Base-by-base conservation (phyloP, 2,113 vertebrate species). In the Penelope pileata region DNA sequence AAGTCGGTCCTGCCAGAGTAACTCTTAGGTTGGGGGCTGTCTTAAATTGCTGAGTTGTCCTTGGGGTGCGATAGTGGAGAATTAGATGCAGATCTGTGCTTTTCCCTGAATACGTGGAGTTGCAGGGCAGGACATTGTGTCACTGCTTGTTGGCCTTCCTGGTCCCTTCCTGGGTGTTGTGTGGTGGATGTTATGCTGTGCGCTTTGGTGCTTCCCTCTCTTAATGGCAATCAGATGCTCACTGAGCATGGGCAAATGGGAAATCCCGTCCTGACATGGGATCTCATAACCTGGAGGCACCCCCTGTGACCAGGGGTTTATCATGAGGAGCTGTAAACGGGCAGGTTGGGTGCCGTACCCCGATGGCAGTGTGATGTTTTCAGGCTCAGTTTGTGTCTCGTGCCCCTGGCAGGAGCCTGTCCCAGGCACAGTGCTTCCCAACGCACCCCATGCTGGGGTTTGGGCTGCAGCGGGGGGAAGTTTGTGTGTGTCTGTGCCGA, bases 1-100 rank as follows among this genome's bases (percentile, higher is more conserved):
- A 90, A 73, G 2, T 16, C 13, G 6, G 72, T 10, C 5, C 10
- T 0, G 0, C 21, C 5, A 3, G 36, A 60, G 36, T 43, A 92
- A 43, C 42, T 87, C 32, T 47, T 15, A n/a, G 30, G 7, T 12
- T 30, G 45, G 50, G 32, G 18, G 19, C 3, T 29, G 42, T n/a
- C 34, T 70, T 36, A 16, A 18, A 63, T 21, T 5, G 8, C 22
- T 70, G 34, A 32, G 30, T 90, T 64, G 16, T 56, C 70, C 42
- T 34, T 70, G 23, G 34, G 17, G 8, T 66, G 63, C 80, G 63
- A 43, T 36, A 51, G 12, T 30, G 21, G 63, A 36, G 53, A 7
- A 7, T 40, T 29, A 10, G 27, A n/a, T 2, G 2, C 40, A 72
- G 58, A 43, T 4, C 59, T 45, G 29, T 56, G 53, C 53, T 30